These are phyloP conservation scores for Acanthosepion lycidas DNA, from an alignment of 2,888 invertebrate species.

Conservation along the genomic window DNA sequence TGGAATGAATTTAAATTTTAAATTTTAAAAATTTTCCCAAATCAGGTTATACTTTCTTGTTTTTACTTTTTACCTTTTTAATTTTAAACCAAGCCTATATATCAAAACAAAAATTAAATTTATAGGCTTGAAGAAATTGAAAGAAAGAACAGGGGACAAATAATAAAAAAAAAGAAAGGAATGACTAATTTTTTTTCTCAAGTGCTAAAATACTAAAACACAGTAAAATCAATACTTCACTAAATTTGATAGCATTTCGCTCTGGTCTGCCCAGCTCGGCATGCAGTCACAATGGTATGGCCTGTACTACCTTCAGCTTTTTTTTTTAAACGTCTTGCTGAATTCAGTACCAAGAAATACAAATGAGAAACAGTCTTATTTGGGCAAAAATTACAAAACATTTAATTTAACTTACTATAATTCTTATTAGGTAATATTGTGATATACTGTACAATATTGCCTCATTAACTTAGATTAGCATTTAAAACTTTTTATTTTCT, in stretches of 20 bases:
- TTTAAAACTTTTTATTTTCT: neutral
- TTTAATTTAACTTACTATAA: neutral
- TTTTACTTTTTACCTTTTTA: neutral
- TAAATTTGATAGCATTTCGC: constrained; percentile 22
- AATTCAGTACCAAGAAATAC: neutral
- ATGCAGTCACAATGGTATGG: constrained; percentile 33
- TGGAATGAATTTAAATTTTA: constrained; percentile 33
- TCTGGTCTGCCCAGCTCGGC: constrained; percentile 33
- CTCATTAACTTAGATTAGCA: neutral
- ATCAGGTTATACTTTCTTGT: neutral
- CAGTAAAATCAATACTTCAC: constrained; percentile 33
- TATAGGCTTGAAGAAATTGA: neutral
- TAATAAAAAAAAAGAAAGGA: neutral
- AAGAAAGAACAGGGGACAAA: neutral
- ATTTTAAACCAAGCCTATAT: neutral
- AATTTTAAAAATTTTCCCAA: neutral
- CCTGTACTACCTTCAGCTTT: neutral
- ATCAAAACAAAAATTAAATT: constrained; percentile 6
- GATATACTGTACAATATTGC: neutral
- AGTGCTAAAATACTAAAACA: constrained; percentile 25
- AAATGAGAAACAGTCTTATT: constrained; percentile 1
- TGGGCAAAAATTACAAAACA: neutral
- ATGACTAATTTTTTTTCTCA: neutral
- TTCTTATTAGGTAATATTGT: neutral
- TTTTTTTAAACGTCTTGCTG: neutral